Evolutionary conservation across 2,113 vertebrate species (phyloP), one percentile per base, ranked within the genome.

Genomic region (Leptosomus discolor): DNA sequence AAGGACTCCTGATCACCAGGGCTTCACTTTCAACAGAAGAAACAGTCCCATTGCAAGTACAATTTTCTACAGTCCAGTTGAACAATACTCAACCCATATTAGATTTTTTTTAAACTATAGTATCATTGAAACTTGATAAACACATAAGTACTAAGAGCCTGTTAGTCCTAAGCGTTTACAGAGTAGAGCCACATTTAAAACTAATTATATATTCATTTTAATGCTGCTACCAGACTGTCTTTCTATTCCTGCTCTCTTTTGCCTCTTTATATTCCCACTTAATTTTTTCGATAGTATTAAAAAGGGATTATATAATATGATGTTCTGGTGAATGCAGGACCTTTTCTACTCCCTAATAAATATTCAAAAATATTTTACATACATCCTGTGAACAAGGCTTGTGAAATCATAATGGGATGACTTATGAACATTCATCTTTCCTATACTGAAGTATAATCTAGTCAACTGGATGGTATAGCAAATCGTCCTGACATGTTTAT

Each of bases 311-410:
- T 77, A 65, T 91, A 95, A 95, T 75, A 70, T 63, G 48, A 89
- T 93, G 53, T 85, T 91, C 78, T 95, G 50, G 37, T 93, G 79
- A 97, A 96, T 79, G 53, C 53, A 81, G 37, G 48, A 85, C 45
- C 56, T 94, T 92, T 85, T 90, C 74, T 80, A 91, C 67, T 95
- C 50, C 50, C 84, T 94, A 92, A 93, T 96, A 97, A 96, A 97
- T 95, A 97, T 97, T 95, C 58, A 94, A 86, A 96, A 92, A 92
- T 95, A 95, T 89, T 97, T 95, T 96, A 89, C 92, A 97, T 93
- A 95, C 58, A 83, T 90, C 60, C 54, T 92, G 67, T 63, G 94
- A 97, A 97, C 79, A 90, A 90, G 95, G 65, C 76, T 96, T 93
- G 79, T 90, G 85, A 96, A 96, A 97, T 92, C 85, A 71, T 96